These are phyloP conservation scores for Paradisaea rubra DNA, from an alignment of 2,113 vertebrate species.

Conservation along the genomic window DNA sequence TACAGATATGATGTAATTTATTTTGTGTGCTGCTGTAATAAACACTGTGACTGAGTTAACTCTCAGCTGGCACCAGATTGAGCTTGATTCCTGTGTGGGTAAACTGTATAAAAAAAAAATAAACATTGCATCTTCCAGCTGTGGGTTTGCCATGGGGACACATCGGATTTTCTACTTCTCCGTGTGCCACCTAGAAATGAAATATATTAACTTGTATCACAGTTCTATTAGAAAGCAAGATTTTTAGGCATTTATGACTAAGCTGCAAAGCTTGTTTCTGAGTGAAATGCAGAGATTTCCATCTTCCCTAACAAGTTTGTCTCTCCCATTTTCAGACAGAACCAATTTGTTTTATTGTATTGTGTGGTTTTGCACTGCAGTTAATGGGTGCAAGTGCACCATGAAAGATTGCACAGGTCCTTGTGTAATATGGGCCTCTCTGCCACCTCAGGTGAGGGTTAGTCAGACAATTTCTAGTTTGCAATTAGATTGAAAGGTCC, in stretches of 20 bases:
- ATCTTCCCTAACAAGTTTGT: conserved; percentile 10
- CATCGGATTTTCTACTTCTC: background rate
- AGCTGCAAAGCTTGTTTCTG: conserved; percentile 32
- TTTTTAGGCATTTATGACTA: conserved; percentile 39
- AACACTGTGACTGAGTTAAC: background rate
- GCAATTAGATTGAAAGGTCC: background rate
- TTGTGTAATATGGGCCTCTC: background rate
- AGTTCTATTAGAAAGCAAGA: conserved; percentile 52
- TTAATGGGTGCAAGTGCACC: background rate
- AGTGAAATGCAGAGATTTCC: conserved; percentile 13
- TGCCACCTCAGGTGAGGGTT: background rate
- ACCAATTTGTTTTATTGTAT: background rate
- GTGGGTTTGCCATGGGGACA: background rate
- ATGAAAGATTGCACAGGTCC: background rate
- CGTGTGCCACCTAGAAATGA: background rate
- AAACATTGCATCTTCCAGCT: background rate
- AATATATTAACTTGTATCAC: conserved; percentile 43
- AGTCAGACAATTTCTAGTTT: background rate
- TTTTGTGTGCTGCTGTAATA: background rate
- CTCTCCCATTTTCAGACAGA: conserved; percentile 30
- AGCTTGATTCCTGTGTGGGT: background rate
- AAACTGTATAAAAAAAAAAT: background rate
- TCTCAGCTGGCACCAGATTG: background rate
- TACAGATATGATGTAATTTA: background rate
- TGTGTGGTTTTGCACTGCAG: background rate